Evolutionary conservation across 2,888 invertebrate species (phyloP), one percentile per base, ranked within the genome.

Genomic region (Odiellus spinosus): DNA sequence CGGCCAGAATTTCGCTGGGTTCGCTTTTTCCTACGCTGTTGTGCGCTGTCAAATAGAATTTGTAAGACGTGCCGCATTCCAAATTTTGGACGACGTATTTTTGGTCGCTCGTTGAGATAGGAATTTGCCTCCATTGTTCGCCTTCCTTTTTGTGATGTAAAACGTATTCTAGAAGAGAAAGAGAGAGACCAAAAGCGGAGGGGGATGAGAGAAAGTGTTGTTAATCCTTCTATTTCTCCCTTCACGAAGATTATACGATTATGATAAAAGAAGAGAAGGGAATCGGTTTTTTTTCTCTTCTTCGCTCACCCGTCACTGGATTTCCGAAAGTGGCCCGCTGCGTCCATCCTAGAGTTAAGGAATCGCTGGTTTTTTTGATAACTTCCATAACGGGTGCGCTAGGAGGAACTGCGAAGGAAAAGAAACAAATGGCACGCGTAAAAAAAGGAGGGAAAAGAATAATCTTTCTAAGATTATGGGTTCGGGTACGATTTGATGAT

Each of bases 351-450:
- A 50, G 19, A n/a, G 50, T 50, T 6, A 50, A 45, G 12, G 50
- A 50, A 34, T 42, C 32, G 15, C 19, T 44, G 20, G 48, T 45
- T 11, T 45, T 20, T 10, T 44, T 44, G 3, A 45, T 35, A n/a
- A 50, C n/a, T 14, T 43, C 33, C 39, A 50, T 33, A n/a, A 38
- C 17, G 17, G 50, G 50, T 18, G 50, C 50, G 40, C 50, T 50
- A 8, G 50, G 50, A 21, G 50, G 49, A 35, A 50, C 65, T 34
- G 3, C 10, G 19, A 6, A 6, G 26, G 26, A 26, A 26, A 26
- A 26, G 4, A 26, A 26, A 26, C 8, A 26, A 26, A 26, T 26
- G 5, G 8, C 26, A 26, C 26, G 4, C 5, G 26, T 26, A 26
- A 26, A 26, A 8, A 26, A 26, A 6, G 26, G n/a, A n/a, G n/a